phyloP scores from a whole-genome alignment of 2,113 vertebrate species.

The Saccopteryx leptura region DNA sequence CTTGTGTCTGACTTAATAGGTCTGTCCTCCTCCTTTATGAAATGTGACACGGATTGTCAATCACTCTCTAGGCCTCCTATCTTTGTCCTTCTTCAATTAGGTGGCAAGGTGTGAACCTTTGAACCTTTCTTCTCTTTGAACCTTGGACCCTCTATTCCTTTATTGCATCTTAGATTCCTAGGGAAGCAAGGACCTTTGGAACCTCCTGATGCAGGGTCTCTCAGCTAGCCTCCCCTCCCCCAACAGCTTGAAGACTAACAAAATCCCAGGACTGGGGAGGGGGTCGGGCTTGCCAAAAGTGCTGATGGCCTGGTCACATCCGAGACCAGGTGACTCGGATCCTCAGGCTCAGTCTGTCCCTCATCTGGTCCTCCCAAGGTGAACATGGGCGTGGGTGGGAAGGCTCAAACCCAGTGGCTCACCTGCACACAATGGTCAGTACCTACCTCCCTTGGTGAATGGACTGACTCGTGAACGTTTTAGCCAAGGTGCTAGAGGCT shows the following conservation, averaged over 20 bases:
- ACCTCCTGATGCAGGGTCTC: not conserved
- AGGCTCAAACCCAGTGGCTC: not conserved
- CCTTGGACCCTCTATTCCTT: not conserved
- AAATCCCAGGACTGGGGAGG: not conserved
- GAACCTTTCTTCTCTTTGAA: not conserved
- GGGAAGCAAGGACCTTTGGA: not conserved
- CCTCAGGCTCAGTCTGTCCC: too few relatives aligned
- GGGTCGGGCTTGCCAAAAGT: not conserved
- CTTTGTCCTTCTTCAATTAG: not conserved
- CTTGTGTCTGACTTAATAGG: not conserved
- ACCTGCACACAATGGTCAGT: not conserved
- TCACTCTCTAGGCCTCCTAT: not conserved
- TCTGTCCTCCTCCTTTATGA: not conserved
- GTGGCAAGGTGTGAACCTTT: not conserved
- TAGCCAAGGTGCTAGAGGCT: not conserved
- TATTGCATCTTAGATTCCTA: not conserved
- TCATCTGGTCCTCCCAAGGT: not conserved
- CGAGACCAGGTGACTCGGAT: not conserved
- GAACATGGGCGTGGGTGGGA: not conserved
- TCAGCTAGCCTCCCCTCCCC: not conserved
- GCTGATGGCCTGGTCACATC: not conserved
- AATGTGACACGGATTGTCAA: not conserved
- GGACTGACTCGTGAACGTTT: not conserved
- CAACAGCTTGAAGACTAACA: not conserved
- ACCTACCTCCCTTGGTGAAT: not conserved